Evolutionary conservation across 2,113 vertebrate species (phyloP), one percentile per base, ranked within the genome.

Genomic region (Panurus biarmicus): DNA sequence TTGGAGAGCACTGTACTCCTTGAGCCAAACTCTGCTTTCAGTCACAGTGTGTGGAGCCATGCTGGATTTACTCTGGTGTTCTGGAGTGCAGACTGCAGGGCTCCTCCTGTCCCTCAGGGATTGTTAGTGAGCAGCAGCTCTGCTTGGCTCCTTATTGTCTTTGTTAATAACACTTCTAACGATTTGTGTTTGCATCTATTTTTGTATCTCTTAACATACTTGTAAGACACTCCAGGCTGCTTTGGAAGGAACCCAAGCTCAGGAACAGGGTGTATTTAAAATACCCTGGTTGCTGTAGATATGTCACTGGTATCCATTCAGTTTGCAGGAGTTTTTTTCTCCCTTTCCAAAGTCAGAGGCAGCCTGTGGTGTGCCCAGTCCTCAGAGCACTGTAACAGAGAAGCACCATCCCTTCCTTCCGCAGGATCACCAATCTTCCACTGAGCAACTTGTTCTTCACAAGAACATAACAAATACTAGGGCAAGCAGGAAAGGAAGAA

Each of bases 141-240:
- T 40, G 48, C 53, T 75, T 73, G 79, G 81, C 76, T 91, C 88
- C 72, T 57, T 31, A 11, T 4, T 69, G 87, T 72, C 58, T 62
- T 69, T 93, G 78, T 87, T 62, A 90, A 77, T 36, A 94, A 64
- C 60, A 78, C 80, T 93, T 79, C 62, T 33, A 45, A 90, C 66
- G 88, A 82, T 92, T 89, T 87, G 89, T 80, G 87, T 76, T 77
- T 60, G 74, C 26, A 66, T 58, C 85, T 96, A 74, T 79, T 85
- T 75, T 85, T 67, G 54, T 76, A 35, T 72, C 65, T 80, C 79
- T 40, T 44, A 81, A 78, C 62, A 54, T 50, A 44, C 85, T 85
- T 87, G 47, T 44, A 17, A n/a, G 88, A 61, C 57, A 72, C 66
- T 60, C 75, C 28, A 81, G 40, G n/a, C 74, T 40, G 36, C 64